A percentile compares a stretch with the other conserved stretches of the same genome.
Evolutionary conservation across 2,797 vertebrate species (phyloP).

Genomic region (Protosalanx chinensis): DNA sequence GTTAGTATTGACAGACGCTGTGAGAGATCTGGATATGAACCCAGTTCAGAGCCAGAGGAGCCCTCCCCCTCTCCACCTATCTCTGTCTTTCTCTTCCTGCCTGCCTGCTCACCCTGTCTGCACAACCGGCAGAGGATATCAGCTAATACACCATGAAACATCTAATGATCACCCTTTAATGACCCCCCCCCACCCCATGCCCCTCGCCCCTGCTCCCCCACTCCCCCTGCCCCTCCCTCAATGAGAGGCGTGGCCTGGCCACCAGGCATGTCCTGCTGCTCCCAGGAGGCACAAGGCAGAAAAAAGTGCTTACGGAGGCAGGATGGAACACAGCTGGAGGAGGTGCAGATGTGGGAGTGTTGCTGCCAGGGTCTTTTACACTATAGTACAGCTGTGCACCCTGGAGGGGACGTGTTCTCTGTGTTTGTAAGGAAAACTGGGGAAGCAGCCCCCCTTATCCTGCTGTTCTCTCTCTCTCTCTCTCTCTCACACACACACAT

Average conservation of each 20-base stretch:
- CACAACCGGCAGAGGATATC: background rate
- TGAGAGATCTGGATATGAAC: slow-evolving; percentile 31
- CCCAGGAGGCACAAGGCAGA: slow-evolving; percentile 34
- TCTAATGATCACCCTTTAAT: slow-evolving; percentile 70
- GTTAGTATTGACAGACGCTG: slow-evolving; percentile 66
- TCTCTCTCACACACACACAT: too few species aligned
- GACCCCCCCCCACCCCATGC: slow-evolving; percentile 23
- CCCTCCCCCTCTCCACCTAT: background rate
- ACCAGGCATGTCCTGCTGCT: slow-evolving; percentile 56
- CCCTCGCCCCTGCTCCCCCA: too few species aligned
- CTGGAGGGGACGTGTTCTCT: too few species aligned
- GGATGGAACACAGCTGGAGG: slow-evolving; percentile 43
- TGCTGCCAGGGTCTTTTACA: background rate
- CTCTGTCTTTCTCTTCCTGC: too few species aligned
- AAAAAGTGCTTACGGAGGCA: slow-evolving; percentile 58
- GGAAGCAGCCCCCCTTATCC: too few species aligned
- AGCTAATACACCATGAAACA: slow-evolving; percentile 62
- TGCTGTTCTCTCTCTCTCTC: too few species aligned
- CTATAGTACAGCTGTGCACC: too few species aligned
- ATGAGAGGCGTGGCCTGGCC: slow-evolving; percentile 41
- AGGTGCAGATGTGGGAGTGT: background rate
- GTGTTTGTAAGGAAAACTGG: too few species aligned
- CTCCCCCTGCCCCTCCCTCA: too few species aligned
- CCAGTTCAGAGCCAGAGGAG: slow-evolving; percentile 24
- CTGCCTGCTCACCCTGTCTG: too few species aligned